Evolutionary conservation across 2,113 vertebrate species (phyloP), one percentile per base, ranked within the genome.

Genomic region (Syngnathus floridae): DNA sequence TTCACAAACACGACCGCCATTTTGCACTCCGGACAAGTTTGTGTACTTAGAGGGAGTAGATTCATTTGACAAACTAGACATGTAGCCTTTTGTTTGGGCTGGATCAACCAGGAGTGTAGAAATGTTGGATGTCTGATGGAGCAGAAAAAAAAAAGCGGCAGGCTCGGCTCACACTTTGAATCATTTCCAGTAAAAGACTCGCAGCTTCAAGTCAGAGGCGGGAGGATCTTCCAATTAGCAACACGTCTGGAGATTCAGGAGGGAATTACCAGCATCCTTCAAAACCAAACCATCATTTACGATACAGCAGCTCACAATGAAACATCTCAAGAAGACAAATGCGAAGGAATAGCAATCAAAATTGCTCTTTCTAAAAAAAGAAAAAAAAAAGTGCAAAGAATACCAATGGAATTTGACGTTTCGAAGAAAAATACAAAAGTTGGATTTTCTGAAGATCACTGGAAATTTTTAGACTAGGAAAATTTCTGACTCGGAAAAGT

Each of bases 21-120:
- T 59, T 65, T 41, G 69, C 38, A 80, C 66, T 83, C 79, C 71
- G 78, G 61, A 76, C 46, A 65, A 73, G 68, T 75, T 77, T 77
- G 74, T 67, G 67, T 31, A 7, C 57, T 58, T 62, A 58, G 68
- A 68, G 62, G 65, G 51, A 26, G 51, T 21, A 67, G 83, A 81
- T 85, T 83, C 84, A 86, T 90, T 80, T 82, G 73, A 82, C 70
- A 74, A 86, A 88, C 48, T 59, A 70, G 79, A 85, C 78, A 73
- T 75, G 73, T 83, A 78, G 80, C 79, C 82, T 80, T 81, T 79
- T 84, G 70, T 80, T 71, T 76, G 67, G 65, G 45, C 45, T 67
- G 77, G 69, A 83, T 37, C 71, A 72, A 59, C 62, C 75, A 21
- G 67, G 52, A 81, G 64, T 38, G 56, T 37, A 69, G 59, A 71